Base-by-base conservation (phyloP, 2,888 invertebrate genomes). In the Amorpha juglandis region DNA sequence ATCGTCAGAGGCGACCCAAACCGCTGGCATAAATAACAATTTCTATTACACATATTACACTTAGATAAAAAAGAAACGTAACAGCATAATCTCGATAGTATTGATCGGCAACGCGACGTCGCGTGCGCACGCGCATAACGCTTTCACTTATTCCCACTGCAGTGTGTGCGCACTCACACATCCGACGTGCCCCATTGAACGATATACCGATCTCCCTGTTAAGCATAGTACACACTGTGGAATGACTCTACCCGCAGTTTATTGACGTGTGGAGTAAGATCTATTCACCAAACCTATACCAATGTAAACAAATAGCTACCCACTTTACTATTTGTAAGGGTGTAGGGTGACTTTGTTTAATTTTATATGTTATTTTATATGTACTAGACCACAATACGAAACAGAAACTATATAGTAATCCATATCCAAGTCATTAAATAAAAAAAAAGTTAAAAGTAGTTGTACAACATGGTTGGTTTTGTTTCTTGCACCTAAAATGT, bases 141-240 rank as follows among this genome's bases (percentile, higher is more conserved):
- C 82, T 83, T 83, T 83, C 82, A 82, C 82, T 82, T 78, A 78
- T 74, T 71, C 74, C 72, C 67, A 69, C 65, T 73, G 68, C 63
- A 63, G 38, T 63, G 69, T 67, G 66, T 69, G 69, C 66, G 65
- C 55, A 69, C 63, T 58, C 33, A 63, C 53, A 50, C 51, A 42
- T 33, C 33, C 63, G 71, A 62, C 67, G 69, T 71, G 83, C 76
- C 76, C 82, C 67, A 80, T 79, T 84, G 81, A 87, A 80, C 86
- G 81, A 83, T 78, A 83, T 86, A 74, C 72, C 69, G 68, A 79
- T 58, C 58, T 42, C 19, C 58, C 42, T 33, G n/a, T 19, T 42
- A 58, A 19, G 38, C 19, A 0, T 9, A 42, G 42, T 19, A 12
- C 19, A 58, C 19, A 19, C 42, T 42, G 42, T 12, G 8, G 33